Base-by-base conservation (phyloP, 1,140 invertebrate genomes). In the Glossosoma conforme region DNA sequence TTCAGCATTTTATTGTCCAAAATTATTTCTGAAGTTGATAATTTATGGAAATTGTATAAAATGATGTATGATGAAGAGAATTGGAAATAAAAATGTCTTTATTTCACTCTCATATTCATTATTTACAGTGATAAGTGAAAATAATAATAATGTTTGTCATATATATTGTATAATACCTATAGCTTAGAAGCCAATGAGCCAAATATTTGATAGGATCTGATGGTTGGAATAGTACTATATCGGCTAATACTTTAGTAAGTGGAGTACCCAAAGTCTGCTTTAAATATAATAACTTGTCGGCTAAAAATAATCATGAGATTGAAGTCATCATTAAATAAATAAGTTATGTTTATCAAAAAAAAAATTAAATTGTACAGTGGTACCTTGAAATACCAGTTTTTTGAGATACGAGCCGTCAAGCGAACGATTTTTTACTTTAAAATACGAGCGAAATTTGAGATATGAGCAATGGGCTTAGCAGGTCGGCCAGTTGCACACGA, bases 181-280 rank as follows among this genome's bases (percentile, higher is more conserved):
- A 44, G 18, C 44, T 51, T 6, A 51, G 22, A 21, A 51, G 32
- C 30, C 41, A 51, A 13, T 51, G 41, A 3, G 41, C 48, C 35
- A 51, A 44, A 38, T 44, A 51, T 8, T 35, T 11, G n/a, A 51
- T 51, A 10, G 48, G 48, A 25, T 51, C 48, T 21, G 30, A 37
- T n/a, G 48, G 48, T 30, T 51, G 40, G 37, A 44, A 44, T 13
- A 51, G 10, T n/a, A 51, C 41, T n/a, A 44, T 33, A 30, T 51
- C 41, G 8, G 28, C 41, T 14, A 51, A 14, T 15, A 21, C 48
- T 38, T 30, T 51, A 11, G 32, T 51, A 9, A 51, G 22, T 9
- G 33, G 33, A n/a, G 33, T 28, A 35, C 40, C 48, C 5, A 51
- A 19, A 19, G 41, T 41, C 13, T 13, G 15, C 33, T 51, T 51